A percentile compares a stretch with the other conserved stretches of the same genome.
These are phyloP conservation scores for Pseudopipra pipra DNA, from an alignment of 2,113 vertebrate species.

Conservation along the genomic window DNA sequence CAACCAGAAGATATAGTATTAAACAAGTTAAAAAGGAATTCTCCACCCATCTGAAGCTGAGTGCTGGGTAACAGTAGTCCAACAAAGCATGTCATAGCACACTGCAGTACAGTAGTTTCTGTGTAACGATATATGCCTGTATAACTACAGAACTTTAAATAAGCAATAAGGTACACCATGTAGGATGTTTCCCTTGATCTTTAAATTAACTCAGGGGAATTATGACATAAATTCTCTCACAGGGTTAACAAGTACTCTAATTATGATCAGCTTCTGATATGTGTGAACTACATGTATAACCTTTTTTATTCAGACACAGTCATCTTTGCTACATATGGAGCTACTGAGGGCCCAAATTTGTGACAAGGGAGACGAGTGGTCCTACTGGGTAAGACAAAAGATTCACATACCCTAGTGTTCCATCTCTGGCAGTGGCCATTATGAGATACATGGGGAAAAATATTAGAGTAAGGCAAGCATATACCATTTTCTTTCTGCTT, in stretches of 20 bases:
- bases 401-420: background rate
- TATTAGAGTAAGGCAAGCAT: background rate
- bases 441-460: background rate
- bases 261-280: background rate
- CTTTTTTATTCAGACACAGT: background rate
- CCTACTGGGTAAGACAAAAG: background rate
- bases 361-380: background rate
- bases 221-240: background rate
- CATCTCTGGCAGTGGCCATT: background rate
- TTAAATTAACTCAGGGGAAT: background rate
- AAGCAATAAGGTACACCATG: background rate
- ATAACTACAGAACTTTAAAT: background rate
- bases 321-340: background rate
- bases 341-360: background rate
- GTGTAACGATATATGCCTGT: background rate
- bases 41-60: background rate
- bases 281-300: background rate
- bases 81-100: background rate
- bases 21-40: background rate
- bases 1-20: background rate
- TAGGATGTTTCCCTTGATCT: background rate
- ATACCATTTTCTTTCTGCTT: background rate
- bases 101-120: background rate
- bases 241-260: background rate
- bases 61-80: background rate